A percentile compares a stretch with the other conserved stretches of the same genome.
phyloP scores from a whole-genome alignment of 2,797 vertebrate species.

The Poeciliopsis presidionis region DNA sequence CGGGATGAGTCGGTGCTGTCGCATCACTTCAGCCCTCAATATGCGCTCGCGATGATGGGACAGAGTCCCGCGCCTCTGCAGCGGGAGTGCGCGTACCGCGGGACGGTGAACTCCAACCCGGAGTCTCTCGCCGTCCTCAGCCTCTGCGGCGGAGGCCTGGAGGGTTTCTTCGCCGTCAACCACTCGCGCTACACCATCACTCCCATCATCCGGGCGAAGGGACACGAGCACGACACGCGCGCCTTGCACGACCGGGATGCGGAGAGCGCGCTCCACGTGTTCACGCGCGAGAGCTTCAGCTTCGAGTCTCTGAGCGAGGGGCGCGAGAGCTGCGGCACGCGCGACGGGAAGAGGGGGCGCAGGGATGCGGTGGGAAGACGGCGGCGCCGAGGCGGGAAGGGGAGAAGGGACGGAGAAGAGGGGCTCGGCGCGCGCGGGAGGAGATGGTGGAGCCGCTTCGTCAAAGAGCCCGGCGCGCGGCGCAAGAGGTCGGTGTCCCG shows the following conservation, averaged over 20 bases:
- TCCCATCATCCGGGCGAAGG: conserved; percentile 73
- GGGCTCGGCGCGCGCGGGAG: conserved; percentile 34
- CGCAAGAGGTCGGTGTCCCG: conserved; percentile 87
- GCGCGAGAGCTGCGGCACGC: conserved; percentile 72
- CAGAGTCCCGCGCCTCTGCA: conserved; percentile 54
- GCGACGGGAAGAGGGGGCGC: conserved; percentile 57
- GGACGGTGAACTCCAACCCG: conserved; percentile 88
- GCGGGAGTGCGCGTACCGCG: conserved; percentile 88
- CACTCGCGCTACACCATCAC: conserved; percentile 88
- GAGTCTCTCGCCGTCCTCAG: conserved; percentile 90
- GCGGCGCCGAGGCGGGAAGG: conserved; percentile 21
- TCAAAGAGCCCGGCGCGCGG: conserved; percentile 48
- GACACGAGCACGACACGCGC: conserved; percentile 71
- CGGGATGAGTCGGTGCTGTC: conserved; percentile 83
- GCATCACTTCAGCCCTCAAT: conserved; percentile 72
- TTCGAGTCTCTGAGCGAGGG: conserved; percentile 66
- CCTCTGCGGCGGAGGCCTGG: conserved; percentile 88
- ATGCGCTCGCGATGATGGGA: conserved; percentile 67
- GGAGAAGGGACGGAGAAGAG: conserved; percentile 9
- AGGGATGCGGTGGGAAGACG: conserved; percentile 38
- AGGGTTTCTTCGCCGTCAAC: conserved; percentile 91
- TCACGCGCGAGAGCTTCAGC: conserved; percentile 84
- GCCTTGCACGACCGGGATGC: conserved; percentile 80
- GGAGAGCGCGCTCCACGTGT: conserved; percentile 77
- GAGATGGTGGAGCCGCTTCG: conserved; percentile 52